phyloP scores from a whole-genome alignment of 1,140 invertebrate species.

The Vanessa tameamea region DNA sequence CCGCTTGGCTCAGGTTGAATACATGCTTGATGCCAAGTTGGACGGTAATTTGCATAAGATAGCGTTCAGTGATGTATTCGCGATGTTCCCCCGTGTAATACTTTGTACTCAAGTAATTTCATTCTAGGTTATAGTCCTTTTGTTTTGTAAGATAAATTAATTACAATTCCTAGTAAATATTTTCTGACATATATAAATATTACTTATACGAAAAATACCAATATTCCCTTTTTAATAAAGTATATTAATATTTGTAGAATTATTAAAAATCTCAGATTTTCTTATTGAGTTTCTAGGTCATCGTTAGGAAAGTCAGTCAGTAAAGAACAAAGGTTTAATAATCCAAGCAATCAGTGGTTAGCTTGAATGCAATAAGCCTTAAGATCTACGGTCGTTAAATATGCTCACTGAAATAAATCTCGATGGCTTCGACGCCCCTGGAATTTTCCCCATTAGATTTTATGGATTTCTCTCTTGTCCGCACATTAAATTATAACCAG shows the following conservation, averaged over 20 bases:
- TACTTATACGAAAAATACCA: too few relatives aligned
- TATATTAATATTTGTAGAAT: too few relatives aligned
- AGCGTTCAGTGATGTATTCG: conserved; percentile 13
- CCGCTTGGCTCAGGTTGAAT: conserved; percentile 24
- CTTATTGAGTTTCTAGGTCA: not conserved
- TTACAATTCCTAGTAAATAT: not conserved
- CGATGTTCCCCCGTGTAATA: conserved; percentile 13
- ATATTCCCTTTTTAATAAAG: not conserved
- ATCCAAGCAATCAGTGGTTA: conserved; percentile 33
- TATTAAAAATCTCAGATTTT: not conserved
- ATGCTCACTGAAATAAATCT: conserved; percentile 65
- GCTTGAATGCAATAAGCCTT: conserved; percentile 38
- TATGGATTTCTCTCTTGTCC: conserved; percentile 72
- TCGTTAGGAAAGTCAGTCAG: conserved; percentile 15
- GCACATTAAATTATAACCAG: conserved; percentile 73
- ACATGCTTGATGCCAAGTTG: conserved; percentile 25
- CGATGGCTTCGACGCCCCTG: conserved; percentile 57
- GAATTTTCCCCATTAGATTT: conserved; percentile 73
- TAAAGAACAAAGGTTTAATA: conserved; percentile 16
- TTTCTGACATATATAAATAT: too few relatives aligned
- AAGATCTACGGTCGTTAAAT: conserved; percentile 47
- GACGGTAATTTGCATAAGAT: conserved; percentile 22
- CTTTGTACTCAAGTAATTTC: conserved; percentile 9
- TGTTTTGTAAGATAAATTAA: not conserved
- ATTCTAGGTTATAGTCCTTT: not conserved